Conservation (phyloP, 2,888 invertebrate genomes). For the Caenorhabditis auriculariae region DNA sequence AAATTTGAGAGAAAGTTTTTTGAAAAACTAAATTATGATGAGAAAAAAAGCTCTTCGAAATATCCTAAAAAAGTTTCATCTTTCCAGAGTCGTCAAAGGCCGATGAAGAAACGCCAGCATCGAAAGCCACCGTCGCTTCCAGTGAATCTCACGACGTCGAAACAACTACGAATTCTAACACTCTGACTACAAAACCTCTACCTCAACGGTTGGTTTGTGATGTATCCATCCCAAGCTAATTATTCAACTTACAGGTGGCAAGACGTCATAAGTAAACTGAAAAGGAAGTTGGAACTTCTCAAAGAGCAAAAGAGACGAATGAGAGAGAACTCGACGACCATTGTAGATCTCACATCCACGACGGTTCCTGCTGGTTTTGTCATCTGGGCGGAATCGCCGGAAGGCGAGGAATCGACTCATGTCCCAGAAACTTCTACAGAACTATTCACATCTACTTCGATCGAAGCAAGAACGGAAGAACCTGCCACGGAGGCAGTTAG, state of each 20-base stretch:
- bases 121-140: neutral
- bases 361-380: slow-evolving; percentile 11
- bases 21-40: too few species aligned
- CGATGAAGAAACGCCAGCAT: too few species aligned
- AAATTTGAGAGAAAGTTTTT: too few species aligned
- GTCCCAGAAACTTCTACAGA: slow-evolving; percentile 7
- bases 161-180: too few species aligned
- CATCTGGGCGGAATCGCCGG: too few species aligned
- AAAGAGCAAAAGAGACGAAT: slow-evolving; percentile 27
- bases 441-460: slow-evolving; percentile 1
- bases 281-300: slow-evolving; percentile 33
- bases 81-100: too few species aligned
- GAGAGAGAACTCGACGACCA: slow-evolving; percentile 12
- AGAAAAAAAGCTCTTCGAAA: too few species aligned
- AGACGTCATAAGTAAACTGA: slow-evolving; percentile 26
- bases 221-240: too few species aligned
- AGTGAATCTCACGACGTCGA: neutral
- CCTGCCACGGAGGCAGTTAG: slow-evolving; percentile 2
- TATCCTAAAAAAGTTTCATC: too few species aligned
- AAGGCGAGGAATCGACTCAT: slow-evolving; percentile 5
- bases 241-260: slow-evolving; percentile 29
- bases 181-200: too few species aligned
- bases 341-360: slow-evolving; percentile 1
- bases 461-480: neutral
- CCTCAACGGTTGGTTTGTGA: too few species aligned